phyloP scores from a whole-genome alignment of 2,888 invertebrate species.

The Ochropleura plecta region DNA sequence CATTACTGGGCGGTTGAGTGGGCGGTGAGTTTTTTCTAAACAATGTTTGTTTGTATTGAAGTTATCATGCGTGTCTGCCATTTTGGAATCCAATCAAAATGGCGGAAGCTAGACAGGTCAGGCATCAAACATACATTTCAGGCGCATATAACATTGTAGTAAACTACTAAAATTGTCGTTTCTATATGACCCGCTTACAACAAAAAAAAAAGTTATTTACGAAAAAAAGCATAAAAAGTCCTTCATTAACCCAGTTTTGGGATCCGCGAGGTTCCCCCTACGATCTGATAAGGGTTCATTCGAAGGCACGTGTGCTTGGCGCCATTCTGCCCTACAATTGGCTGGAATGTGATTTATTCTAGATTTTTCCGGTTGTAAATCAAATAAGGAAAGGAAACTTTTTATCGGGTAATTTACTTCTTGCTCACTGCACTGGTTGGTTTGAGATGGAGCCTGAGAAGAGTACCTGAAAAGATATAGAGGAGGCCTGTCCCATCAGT shows the following conservation, averaged over 20 bases:
- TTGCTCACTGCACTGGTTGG: background rate
- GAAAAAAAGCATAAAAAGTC: constrained; percentile 75
- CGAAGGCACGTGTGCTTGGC: constrained; percentile 55
- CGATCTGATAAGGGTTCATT: constrained; percentile 85
- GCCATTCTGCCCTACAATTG: constrained; percentile 59
- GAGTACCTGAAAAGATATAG: background rate
- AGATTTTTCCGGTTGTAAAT: constrained; percentile 43
- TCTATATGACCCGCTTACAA: constrained; percentile 50
- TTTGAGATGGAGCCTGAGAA: background rate
- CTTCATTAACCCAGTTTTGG: constrained; percentile 87
- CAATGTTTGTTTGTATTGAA: background rate
- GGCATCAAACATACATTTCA: background rate
- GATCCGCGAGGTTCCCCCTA: constrained; percentile 80
- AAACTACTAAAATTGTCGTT: constrained; percentile 1
- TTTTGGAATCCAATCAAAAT: background rate
- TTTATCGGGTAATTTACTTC: background rate
- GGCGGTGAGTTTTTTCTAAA: background rate
- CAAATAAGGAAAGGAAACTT: constrained; percentile 25
- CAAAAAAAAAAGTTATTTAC: constrained; percentile 50
- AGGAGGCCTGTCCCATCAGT: background rate
- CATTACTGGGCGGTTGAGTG: too few relatives aligned
- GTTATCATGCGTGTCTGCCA: too few relatives aligned
- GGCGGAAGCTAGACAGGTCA: too few relatives aligned
- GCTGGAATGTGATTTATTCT: constrained; percentile 51
- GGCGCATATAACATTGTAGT: background rate